Evolutionary conservation across 2,888 invertebrate genomes (phyloP), one percentile per base, ranked within the genome.

Genomic region (Amblyteles armatorius): DNA sequence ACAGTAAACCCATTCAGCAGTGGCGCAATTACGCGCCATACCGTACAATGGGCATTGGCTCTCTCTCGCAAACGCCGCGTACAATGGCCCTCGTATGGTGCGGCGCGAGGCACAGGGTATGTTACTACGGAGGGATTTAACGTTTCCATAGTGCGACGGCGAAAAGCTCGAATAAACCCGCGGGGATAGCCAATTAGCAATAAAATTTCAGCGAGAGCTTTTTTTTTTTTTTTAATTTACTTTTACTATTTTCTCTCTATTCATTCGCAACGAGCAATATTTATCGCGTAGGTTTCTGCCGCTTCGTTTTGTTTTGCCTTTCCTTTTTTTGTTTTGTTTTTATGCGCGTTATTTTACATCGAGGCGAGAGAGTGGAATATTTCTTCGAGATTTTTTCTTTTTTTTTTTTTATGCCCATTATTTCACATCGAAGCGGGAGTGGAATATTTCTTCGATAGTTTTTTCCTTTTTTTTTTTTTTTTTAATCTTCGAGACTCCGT

Each of bases 141-240:
- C 82, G 74, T 76, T 74, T 74, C 73, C 36, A 60, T 71, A 67
- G 65, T 69, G 48, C 76, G 82, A 82, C 82, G 79, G 69, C 77
- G 63, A 78, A 68, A 69, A 82, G 71, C 55, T 63, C 73, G 82
- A 79, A 82, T 77, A 82, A 84, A 84, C 68, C 79, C 65, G 78
- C 72, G 82, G 82, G 78, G 86, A 87, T 84, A 87, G 84, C 82
- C 86, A 87, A 87, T 87, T 87, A 86, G 87, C 87, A 87, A 87
- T 87, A 87, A 87, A 87, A 87, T 79, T 79, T 76, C 86, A 84
- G 60, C 65, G 44, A 73, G 40, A 13, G 57, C 65, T 79, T 86
- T 82, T 68, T 83, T 76, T 83, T 83, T 40, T 80, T 76, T 83
- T 40, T 80, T 74, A 48, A 33, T 71, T 60, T 22, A 60, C 71